A percentile compares a stretch with the other conserved stretches of the same genome.
Evolutionary conservation across 1,140 invertebrate genomes (phyloP).

Genomic region (Pristionchus pacificus): DNA sequence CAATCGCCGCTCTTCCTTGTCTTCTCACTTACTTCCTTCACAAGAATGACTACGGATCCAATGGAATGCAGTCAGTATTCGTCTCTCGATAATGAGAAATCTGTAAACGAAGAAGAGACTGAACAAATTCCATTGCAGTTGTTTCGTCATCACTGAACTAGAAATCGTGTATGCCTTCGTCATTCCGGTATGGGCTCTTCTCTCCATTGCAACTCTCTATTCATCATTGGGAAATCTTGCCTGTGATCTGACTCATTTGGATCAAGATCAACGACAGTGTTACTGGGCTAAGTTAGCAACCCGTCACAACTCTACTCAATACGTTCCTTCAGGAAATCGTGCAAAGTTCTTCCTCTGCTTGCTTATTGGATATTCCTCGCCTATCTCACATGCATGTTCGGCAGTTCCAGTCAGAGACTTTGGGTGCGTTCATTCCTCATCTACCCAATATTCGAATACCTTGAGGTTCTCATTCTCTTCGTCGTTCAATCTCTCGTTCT

Average conservation of each 20-base stretch:
- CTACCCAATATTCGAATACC: too few relatives aligned
- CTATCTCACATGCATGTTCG: constrained; percentile 24
- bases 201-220: constrained; percentile 11
- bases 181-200: constrained; percentile 27
- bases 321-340: constrained; percentile 27
- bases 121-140: too few relatives aligned
- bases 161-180: constrained; percentile 34
- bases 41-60: constrained; percentile 23
- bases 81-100: background rate
- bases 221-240: constrained; percentile 29
- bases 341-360: constrained; percentile 13
- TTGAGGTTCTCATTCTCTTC: constrained; percentile 18
- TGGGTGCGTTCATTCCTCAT: too few relatives aligned
- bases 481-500: constrained; percentile 13
- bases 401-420: constrained; percentile 17
- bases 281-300: constrained; percentile 20
- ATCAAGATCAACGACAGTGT: constrained; percentile 21
- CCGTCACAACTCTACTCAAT: too few relatives aligned
- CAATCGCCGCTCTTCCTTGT: constrained; percentile 11
- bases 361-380: constrained; percentile 18
- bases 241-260: constrained; percentile 18
- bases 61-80: constrained; percentile 20
- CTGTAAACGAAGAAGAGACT: too few relatives aligned
- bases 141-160: constrained; percentile 19
- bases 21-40: constrained; percentile 6